These are phyloP conservation scores for Phataginus tricuspis DNA, from an alignment of 2,797 vertebrate species.

Conservation along the genomic window DNA sequence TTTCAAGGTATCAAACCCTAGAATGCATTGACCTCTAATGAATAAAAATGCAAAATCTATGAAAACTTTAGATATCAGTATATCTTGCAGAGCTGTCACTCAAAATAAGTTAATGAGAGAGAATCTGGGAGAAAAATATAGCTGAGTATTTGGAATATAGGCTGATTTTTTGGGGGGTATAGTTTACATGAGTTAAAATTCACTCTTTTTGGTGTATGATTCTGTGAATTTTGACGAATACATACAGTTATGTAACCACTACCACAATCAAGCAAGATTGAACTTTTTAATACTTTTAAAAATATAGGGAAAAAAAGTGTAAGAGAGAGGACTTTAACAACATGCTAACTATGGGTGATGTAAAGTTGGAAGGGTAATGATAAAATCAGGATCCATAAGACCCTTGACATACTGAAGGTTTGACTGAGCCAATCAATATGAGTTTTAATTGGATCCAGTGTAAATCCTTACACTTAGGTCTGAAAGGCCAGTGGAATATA, in stretches of 20 bases:
- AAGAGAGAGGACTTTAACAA: neutral
- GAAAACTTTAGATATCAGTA: neutral
- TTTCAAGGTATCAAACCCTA: neutral
- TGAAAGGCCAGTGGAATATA: neutral
- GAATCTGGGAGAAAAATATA: neutral
- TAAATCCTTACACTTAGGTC: neutral
- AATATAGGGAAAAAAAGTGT: neutral
- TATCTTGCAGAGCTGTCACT: conserved; percentile 7
- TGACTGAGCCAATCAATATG: neutral
- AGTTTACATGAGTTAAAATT: conserved; percentile 7
- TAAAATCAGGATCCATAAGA: conserved; percentile 3
- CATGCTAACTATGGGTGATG: neutral
- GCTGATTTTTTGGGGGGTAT: neutral
- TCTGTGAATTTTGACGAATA: neutral
- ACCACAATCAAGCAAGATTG: neutral
- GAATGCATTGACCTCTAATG: neutral
- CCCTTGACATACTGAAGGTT: neutral
- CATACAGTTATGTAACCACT: neutral
- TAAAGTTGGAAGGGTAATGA: conserved; percentile 29
- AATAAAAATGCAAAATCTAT: conserved; percentile 50
- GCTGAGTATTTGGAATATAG: conserved; percentile 13
- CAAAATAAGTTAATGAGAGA: conserved; percentile 19
- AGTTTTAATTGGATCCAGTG: conserved; percentile 20
- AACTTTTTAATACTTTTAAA: neutral
- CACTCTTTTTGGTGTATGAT: neutral